These are phyloP conservation scores for Oryzias woworae DNA, from an alignment of 2,113 vertebrate genomes.

Conservation along the genomic window DNA sequence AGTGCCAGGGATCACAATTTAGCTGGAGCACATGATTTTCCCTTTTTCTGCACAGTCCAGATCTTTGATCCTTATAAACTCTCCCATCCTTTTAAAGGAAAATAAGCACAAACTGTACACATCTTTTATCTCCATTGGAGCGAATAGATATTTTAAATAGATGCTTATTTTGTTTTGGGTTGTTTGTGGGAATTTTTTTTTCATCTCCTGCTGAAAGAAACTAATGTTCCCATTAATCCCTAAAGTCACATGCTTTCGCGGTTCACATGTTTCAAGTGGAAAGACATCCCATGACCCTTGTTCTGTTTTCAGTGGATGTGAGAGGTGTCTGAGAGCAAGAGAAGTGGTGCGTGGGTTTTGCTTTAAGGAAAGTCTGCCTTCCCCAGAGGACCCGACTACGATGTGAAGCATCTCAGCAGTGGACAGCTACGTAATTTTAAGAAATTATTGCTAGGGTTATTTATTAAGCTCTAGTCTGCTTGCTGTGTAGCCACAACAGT, in stretches of 20 bases:
- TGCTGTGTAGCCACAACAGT: slow-evolving; percentile 37
- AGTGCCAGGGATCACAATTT: slow-evolving; percentile 23
- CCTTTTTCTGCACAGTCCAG: slow-evolving; percentile 1
- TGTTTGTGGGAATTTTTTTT: no score
- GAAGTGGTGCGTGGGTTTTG: slow-evolving; percentile 15
- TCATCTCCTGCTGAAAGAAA: slow-evolving; percentile 13
- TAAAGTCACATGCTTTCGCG: slow-evolving; percentile 57
- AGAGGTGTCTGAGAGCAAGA: slow-evolving; percentile 21
- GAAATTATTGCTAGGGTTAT: slow-evolving; percentile 46
- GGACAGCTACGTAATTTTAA: slow-evolving; percentile 26
- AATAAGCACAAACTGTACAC: no score
- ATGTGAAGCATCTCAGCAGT: slow-evolving; percentile 30
- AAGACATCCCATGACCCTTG: slow-evolving; percentile 67
- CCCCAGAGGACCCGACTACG: background rate
- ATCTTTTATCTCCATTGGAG: no score
- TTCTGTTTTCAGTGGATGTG: slow-evolving; percentile 31
- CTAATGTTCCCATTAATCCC: slow-evolving; percentile 61
- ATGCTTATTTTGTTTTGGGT: no score
- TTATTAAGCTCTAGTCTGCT: slow-evolving; percentile 31
- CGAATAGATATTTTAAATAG: no score
- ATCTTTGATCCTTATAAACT: no score
- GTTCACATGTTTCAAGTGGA: slow-evolving; percentile 42
- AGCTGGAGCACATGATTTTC: slow-evolving; percentile 58
- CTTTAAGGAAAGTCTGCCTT: slow-evolving; percentile 36
- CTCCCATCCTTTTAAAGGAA: no score